Conservation (phyloP, 2,888 invertebrate species). For the Acanthococcus lagerstroemiae region DNA sequence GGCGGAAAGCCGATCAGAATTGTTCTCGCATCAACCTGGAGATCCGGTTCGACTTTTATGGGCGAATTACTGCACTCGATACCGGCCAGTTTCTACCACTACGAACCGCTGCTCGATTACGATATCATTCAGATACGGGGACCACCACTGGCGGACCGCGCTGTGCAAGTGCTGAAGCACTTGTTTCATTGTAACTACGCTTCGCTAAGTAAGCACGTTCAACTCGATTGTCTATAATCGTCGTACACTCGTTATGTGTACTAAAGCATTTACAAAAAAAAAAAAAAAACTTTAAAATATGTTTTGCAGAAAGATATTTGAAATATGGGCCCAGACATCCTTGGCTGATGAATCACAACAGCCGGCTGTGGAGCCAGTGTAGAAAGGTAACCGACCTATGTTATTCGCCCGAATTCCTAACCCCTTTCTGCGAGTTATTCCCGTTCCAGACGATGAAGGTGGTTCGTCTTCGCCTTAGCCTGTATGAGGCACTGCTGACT, state of each 20-base stretch:
- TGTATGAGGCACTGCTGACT: slow-evolving; percentile 59
- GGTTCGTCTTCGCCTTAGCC: slow-evolving; percentile 62
- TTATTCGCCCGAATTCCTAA: slow-evolving; percentile 59
- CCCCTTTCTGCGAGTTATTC: slow-evolving; percentile 68
- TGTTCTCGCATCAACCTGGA: slow-evolving; percentile 77
- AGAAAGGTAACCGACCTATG: slow-evolving; percentile 54
- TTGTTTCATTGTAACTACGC: slow-evolving; percentile 68
- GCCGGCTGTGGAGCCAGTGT: slow-evolving; percentile 73
- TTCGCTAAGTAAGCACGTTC: slow-evolving; percentile 47
- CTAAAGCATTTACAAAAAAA: too few relatives aligned
- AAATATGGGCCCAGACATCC: slow-evolving; percentile 64
- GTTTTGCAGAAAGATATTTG: slow-evolving; percentile 54
- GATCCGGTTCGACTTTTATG: slow-evolving; percentile 81
- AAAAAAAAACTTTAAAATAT: too few relatives aligned
- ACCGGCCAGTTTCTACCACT: slow-evolving; percentile 81
- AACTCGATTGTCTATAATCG: background rate
- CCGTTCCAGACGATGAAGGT: slow-evolving; percentile 84
- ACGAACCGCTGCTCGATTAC: slow-evolving; percentile 75
- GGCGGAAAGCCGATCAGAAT: slow-evolving; percentile 64
- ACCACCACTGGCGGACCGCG: slow-evolving; percentile 56
- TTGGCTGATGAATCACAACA: slow-evolving; percentile 76
- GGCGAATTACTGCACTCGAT: slow-evolving; percentile 74
- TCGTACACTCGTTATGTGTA: background rate
- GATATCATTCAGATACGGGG: slow-evolving; percentile 72
- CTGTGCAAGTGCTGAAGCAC: slow-evolving; percentile 56